phyloP scores from a whole-genome alignment of 2,797 vertebrate species.

The Galago senegalensis region DNA sequence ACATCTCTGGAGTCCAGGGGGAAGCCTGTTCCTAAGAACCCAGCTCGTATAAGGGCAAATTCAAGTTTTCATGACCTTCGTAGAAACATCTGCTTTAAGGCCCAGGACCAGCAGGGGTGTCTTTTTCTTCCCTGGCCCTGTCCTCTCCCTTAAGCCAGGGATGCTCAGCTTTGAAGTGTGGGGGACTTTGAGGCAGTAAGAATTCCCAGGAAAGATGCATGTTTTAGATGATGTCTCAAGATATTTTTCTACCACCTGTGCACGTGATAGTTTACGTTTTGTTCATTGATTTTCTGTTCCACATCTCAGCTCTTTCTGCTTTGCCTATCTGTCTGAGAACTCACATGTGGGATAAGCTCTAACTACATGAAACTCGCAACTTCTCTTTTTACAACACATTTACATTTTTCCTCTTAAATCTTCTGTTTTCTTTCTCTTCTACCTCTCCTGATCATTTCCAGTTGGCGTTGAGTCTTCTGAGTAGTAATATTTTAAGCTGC shows the following conservation, averaged over 20 bases:
- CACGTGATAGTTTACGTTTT: constrained; percentile 4
- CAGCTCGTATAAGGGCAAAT: not conserved
- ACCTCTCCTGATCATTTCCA: constrained; percentile 21
- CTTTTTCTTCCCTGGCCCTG: not conserved
- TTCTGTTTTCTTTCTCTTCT: not conserved
- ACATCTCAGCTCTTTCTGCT: not conserved
- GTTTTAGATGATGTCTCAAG: constrained; percentile 47
- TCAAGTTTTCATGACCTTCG: not conserved
- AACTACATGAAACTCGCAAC: not conserved
- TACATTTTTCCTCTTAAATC: constrained; percentile 35
- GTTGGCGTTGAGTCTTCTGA: not conserved
- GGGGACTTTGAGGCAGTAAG: not conserved
- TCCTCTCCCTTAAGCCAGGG: not conserved
- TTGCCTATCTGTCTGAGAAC: not conserved
- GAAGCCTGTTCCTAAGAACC: not conserved
- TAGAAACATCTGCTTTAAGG: not conserved
- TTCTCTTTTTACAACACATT: constrained; percentile 43
- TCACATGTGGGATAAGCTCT: not conserved
- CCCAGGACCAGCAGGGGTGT: not conserved
- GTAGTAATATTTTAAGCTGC: constrained; percentile 41
- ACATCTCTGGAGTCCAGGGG: not conserved
- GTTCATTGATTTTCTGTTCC: constrained; percentile 35
- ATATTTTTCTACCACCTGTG: not conserved
- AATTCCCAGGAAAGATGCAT: not conserved
- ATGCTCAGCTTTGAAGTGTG: not conserved